These are phyloP conservation scores for Drosophila nebulosa DNA, from an alignment of 1,140 invertebrate genomes.

Conservation along the genomic window DNA sequence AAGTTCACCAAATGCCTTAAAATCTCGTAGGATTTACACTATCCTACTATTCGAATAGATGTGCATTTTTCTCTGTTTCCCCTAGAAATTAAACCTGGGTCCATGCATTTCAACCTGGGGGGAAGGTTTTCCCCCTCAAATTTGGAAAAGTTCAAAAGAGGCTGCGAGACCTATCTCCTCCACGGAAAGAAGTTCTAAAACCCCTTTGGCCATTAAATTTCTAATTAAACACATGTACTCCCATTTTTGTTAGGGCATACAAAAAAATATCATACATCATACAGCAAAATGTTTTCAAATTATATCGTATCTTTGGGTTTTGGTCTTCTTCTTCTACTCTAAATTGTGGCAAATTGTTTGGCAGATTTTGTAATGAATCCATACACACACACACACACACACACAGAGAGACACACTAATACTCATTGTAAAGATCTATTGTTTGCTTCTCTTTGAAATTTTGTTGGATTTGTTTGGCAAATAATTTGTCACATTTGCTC, in stretches of 20 bases:
- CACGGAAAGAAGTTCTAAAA: no score
- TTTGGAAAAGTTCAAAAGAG: no score
- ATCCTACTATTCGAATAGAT: no score
- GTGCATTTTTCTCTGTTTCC: no score
- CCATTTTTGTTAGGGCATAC: not conserved
- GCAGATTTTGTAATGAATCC: not conserved
- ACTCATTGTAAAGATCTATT: not conserved
- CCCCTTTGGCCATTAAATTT: no score
- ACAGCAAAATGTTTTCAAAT: not conserved
- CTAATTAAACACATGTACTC: not conserved
- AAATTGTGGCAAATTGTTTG: conserved; percentile 1
- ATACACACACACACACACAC: not conserved
- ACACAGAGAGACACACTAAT: not conserved
- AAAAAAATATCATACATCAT: not conserved
- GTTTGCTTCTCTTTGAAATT: not conserved
- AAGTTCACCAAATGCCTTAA: no score
- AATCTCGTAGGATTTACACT: no score
- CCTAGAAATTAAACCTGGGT: no score
- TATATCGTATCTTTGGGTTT: not conserved
- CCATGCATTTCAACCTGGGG: no score
- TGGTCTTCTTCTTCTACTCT: not conserved
- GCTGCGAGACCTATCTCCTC: no score
- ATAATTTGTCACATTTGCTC: not conserved
- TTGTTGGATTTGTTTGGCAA: not conserved
- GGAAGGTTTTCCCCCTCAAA: no score